Percentiles rank a stretch among this genome's conserved stretches.
Conservation (phyloP, 2,797 vertebrate genomes). For the Adrianichthys oophorus region DNA sequence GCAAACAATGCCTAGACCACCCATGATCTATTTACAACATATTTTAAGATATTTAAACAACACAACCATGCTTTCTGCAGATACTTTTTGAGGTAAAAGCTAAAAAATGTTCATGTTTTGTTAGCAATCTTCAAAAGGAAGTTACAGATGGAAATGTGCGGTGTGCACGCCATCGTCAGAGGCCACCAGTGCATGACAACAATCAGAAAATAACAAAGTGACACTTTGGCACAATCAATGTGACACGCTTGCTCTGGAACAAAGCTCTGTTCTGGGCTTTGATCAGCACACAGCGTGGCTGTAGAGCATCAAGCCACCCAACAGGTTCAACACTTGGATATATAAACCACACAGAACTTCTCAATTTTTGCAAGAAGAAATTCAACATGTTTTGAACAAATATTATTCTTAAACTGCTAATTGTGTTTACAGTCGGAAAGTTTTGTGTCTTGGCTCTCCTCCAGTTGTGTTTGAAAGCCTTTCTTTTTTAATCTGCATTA, state of each 20-base stretch:
- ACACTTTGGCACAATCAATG: slow-evolving; percentile 32
- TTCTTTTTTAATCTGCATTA: neutral
- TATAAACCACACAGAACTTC: too few relatives aligned
- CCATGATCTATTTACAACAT: slow-evolving; percentile 40
- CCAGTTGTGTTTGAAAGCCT: neutral
- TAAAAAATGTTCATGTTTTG: slow-evolving; percentile 29
- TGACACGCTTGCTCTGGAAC: slow-evolving; percentile 24
- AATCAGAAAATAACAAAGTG: slow-evolving; percentile 31
- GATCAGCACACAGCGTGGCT: too few relatives aligned
- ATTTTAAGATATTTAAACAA: slow-evolving; percentile 53
- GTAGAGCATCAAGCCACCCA: too few relatives aligned
- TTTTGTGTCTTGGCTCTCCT: too few relatives aligned
- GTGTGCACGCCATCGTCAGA: slow-evolving; percentile 33
- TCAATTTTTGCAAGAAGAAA: too few relatives aligned
- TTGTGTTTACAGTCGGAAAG: too few relatives aligned
- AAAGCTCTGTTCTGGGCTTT: neutral
- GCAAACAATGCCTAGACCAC: slow-evolving; percentile 35
- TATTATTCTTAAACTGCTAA: too few relatives aligned
- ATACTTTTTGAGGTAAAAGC: slow-evolving; percentile 46
- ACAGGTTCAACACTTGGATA: too few relatives aligned
- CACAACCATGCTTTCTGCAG: slow-evolving; percentile 44
- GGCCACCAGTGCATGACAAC: slow-evolving; percentile 12
- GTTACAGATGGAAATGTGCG: slow-evolving; percentile 35
- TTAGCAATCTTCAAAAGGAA: slow-evolving; percentile 47
- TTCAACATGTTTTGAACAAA: too few relatives aligned